Evolutionary conservation across 2,888 invertebrate genomes (phyloP).

Genomic region (Bellardia bayeri): DNA sequence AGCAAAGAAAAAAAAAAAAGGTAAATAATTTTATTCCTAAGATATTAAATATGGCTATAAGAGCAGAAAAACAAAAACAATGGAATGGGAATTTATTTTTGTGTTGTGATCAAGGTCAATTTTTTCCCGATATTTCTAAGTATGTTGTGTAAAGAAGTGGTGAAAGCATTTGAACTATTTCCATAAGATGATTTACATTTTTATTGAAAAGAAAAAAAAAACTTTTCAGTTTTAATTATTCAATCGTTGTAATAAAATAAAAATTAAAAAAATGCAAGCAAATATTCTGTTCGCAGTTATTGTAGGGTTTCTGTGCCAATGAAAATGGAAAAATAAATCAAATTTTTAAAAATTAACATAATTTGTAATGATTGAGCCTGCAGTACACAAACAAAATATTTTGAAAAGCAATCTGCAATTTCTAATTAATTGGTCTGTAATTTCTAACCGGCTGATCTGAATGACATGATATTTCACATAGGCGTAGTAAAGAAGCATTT

Average conservation of each 20-base stretch:
- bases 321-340: neutral
- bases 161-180: conserved; percentile 57
- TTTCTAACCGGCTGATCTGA: too few species aligned
- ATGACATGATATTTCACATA: too few species aligned
- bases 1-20: conserved; percentile 12
- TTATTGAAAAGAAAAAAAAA: neutral
- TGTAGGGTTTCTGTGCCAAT: conserved; percentile 44
- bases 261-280: conserved; percentile 55
- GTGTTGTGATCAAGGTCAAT: conserved; percentile 56
- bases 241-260: conserved; percentile 57
- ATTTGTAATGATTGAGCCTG: too few species aligned
- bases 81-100: conserved; percentile 34
- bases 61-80: neutral
- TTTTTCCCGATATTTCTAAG: conserved; percentile 21
- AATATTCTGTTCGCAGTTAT: conserved; percentile 41
- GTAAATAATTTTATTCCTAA: conserved; percentile 62
- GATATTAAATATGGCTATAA: conserved; percentile 36
- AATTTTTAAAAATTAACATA: too few species aligned
- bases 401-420: too few species aligned
- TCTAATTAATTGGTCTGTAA: too few species aligned
- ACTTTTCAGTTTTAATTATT: conserved; percentile 57
- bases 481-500: too few species aligned
- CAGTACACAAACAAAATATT: too few species aligned
- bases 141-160: conserved; percentile 34
- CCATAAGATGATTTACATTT: conserved; percentile 46